Evolutionary conservation across 64 coral and sea anemone genomes (phyloP).

Genomic region (Porites australiensis): DNA sequence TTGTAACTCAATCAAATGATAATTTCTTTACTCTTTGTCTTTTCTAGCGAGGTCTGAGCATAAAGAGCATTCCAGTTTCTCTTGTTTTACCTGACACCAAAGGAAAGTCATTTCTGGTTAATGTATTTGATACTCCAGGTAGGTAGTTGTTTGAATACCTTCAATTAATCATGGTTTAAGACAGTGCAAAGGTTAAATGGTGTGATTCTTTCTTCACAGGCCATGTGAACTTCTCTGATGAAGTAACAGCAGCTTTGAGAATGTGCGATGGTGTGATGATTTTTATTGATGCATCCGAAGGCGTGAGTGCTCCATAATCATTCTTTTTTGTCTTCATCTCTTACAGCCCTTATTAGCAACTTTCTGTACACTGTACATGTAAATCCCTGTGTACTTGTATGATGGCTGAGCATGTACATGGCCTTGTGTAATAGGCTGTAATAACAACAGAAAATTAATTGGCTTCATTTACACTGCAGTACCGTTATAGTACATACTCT

Average conservation of each 20-base stretch:
- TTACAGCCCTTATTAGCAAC: too few relatives aligned
- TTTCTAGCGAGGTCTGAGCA: slow-evolving; percentile 92
- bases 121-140: slow-evolving; percentile 99
- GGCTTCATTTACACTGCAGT: too few relatives aligned
- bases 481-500: too few relatives aligned
- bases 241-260: slow-evolving; percentile 92
- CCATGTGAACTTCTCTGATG: slow-evolving; percentile 99
- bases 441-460: too few relatives aligned
- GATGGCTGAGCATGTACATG: too few relatives aligned
- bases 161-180: neutral
- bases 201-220: slow-evolving; percentile 49
- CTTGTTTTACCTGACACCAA: slow-evolving; percentile 95
- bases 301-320: slow-evolving; percentile 54
- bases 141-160: neutral
- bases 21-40: neutral
- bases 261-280: slow-evolving; percentile 97
- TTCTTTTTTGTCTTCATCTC: too few relatives aligned
- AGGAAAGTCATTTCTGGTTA: slow-evolving; percentile 91
- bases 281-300: slow-evolving; percentile 99
- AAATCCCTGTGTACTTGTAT: neutral
- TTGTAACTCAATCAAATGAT: too few relatives aligned
- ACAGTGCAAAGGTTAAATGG: neutral
- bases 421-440: too few relatives aligned
- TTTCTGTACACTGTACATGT: neutral
- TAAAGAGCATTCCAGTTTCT: slow-evolving; percentile 96